These are phyloP conservation scores for Papilio glaucus DNA, from an alignment of 1,140 invertebrate species.

Conservation along the genomic window DNA sequence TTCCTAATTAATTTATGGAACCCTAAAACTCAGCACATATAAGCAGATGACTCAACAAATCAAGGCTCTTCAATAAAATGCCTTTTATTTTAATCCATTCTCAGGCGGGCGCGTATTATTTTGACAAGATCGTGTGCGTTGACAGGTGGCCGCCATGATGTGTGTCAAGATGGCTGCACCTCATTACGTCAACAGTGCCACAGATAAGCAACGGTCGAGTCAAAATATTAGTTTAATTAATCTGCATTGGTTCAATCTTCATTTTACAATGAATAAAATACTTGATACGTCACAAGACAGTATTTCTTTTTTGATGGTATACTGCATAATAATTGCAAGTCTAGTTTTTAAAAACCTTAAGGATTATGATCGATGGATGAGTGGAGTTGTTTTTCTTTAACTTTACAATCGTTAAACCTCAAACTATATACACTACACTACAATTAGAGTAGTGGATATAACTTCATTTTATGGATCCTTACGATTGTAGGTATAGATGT, in stretches of 20 bases:
- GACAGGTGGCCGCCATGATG: slow-evolving; percentile 61
- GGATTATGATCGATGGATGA: too few species aligned
- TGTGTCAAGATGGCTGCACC: slow-evolving; percentile 39
- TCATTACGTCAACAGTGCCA: slow-evolving; percentile 28
- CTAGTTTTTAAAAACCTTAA: too few species aligned
- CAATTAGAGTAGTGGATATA: too few species aligned
- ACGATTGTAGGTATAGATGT: too few species aligned
- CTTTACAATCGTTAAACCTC: too few species aligned
- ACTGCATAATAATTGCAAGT: too few species aligned
- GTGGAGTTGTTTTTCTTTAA: too few species aligned
- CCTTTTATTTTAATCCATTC: slow-evolving; percentile 72
- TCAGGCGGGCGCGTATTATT: slow-evolving; percentile 55
- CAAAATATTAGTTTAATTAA: slow-evolving; percentile 20
- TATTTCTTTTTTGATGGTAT: too few species aligned
- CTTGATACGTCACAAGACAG: too few species aligned
- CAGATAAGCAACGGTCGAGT: slow-evolving; percentile 30
- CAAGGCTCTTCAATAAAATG: slow-evolving; percentile 53
- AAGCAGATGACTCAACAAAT: slow-evolving; percentile 60
- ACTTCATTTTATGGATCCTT: too few species aligned
- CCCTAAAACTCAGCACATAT: slow-evolving; percentile 40
- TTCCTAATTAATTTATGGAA: slow-evolving; percentile 35
- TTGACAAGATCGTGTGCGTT: slow-evolving; percentile 59
- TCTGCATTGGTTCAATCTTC: slow-evolving; percentile 1
- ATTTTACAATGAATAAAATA: slow-evolving; percentile 9
- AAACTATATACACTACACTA: too few species aligned